These are phyloP conservation scores for Eulemur macaco DNA, from an alignment of 2,113 vertebrate genomes.

Conservation along the genomic window DNA sequence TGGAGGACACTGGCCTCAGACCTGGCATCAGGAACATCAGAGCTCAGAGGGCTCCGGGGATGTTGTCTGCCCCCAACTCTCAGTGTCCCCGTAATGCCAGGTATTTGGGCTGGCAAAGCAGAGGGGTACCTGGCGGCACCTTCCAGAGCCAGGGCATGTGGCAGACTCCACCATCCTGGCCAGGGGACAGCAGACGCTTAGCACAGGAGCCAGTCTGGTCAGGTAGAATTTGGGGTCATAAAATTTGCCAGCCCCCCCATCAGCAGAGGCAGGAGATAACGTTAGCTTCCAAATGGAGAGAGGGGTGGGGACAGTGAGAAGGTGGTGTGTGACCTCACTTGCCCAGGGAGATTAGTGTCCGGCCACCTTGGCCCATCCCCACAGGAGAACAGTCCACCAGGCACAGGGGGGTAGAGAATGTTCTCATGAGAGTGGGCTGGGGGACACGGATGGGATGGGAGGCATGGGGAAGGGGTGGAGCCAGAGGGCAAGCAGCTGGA, in stretches of 20 bases:
- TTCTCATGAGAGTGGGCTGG: background rate
- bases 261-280: background rate
- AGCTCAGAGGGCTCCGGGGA: background rate
- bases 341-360: background rate
- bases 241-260: background rate
- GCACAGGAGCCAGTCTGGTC: background rate
- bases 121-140: background rate
- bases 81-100: background rate
- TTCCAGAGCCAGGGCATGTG: background rate
- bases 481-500: rapidly evolving
- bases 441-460: background rate
- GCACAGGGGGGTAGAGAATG: background rate
- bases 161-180: background rate
- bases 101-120: background rate
- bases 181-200: background rate
- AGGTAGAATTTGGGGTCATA: background rate
- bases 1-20: background rate
- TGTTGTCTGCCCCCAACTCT: background rate
- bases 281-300: background rate
- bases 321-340: background rate
- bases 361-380: background rate
- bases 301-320: background rate
- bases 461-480: background rate
- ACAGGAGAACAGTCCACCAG: background rate
- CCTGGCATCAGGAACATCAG: too few relatives aligned